Evolutionary conservation across 2,113 vertebrate species (phyloP), one percentile per base, ranked within the genome.

Genomic region (Lepisosteus oculatus): DNA sequence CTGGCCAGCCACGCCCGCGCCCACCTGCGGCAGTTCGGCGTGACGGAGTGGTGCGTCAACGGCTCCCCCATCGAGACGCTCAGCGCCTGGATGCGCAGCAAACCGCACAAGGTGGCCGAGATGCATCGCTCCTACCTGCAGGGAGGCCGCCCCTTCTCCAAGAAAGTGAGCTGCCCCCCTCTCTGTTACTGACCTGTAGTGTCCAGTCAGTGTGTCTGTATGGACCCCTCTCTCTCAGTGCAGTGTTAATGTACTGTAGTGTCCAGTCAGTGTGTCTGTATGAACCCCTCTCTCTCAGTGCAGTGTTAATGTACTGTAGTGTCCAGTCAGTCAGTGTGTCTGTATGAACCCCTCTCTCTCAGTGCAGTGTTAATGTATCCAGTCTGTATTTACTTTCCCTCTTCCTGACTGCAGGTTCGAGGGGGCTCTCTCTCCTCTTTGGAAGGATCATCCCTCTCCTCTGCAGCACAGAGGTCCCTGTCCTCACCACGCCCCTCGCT

Each of bases 1-100:
- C 79, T 98, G 84, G 96, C 97, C 42, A 98, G 97, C 88, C 97
- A 97, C 0, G 96, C 97, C 0, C 91, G 95, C 5, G 95, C 97
- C 0, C 97, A 99, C 78, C 93, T 98, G 68, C 84, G 96, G n/a
- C 97, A 99, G 76, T 99, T 99, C 3, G 96, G 97, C 0, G 96
- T 99, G 85, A 99, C 96, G 0, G 96, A 98, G 72, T 98, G 97
- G 97, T 97, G 95, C 4, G 97, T 99, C 1, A 99, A 99, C 3
- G 97, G 97, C 7, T 98, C 96, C 0, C 97, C 97, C n/a, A 99
- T 99, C 2, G 96, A 98, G 91, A 98, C 97, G 0, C 91, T 99
- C 15, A 94, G 96, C n/a, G 96, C 97, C 62, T 98, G 96, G 97
- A 98, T 99, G 82, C 95, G 94, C 59, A 96, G 95, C 80, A 85